Conservation (phyloP, 1,140 invertebrate genomes). For the Zaprionus davidi region DNA sequence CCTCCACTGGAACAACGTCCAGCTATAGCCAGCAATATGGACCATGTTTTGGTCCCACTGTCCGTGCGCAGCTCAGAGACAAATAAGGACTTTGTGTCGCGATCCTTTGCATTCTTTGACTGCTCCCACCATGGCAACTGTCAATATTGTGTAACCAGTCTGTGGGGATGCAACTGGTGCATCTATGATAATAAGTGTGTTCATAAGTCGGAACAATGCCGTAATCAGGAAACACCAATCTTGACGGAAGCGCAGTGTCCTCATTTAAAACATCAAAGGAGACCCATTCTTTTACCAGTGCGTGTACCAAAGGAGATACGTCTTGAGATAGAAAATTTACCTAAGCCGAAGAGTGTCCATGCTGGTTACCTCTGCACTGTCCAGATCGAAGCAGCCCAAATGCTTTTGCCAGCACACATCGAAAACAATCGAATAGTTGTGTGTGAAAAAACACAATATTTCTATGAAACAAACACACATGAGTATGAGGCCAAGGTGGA, state of each 20-base stretch:
- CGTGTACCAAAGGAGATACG: conserved; percentile 95
- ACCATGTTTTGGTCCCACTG: conserved; percentile 96
- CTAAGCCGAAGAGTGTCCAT: conserved; percentile 93
- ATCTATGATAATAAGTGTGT: conserved; percentile 97
- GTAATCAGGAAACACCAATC: conserved; percentile 90
- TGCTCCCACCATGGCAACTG: conserved; percentile 95
- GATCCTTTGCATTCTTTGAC: conserved; percentile 97
- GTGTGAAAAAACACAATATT: conserved; percentile 95
- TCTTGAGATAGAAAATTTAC: conserved; percentile 95
- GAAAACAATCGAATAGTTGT: conserved; percentile 93
- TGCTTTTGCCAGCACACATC: conserved; percentile 93
- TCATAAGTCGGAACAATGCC: conserved; percentile 92
- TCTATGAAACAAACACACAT: conserved; percentile 93
- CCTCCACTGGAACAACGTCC: conserved; percentile 91
- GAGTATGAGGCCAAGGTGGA: conserved; percentile 95
- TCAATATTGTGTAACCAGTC: conserved; percentile 92
- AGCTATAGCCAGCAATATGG: conserved; percentile 90
- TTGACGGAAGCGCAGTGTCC: conserved; percentile 94
- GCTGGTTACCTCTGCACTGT: conserved; percentile 96
- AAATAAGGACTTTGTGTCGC: conserved; percentile 97
- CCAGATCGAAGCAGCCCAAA: conserved; percentile 94
- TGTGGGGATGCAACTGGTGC: conserved; percentile 98
- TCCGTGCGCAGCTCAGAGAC: conserved; percentile 93
- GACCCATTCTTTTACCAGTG: conserved; percentile 92
- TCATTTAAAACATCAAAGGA: conserved; percentile 88